Base-by-base conservation (phyloP, 2,797 vertebrate genomes). In the Ceyx erithaca region DNA sequence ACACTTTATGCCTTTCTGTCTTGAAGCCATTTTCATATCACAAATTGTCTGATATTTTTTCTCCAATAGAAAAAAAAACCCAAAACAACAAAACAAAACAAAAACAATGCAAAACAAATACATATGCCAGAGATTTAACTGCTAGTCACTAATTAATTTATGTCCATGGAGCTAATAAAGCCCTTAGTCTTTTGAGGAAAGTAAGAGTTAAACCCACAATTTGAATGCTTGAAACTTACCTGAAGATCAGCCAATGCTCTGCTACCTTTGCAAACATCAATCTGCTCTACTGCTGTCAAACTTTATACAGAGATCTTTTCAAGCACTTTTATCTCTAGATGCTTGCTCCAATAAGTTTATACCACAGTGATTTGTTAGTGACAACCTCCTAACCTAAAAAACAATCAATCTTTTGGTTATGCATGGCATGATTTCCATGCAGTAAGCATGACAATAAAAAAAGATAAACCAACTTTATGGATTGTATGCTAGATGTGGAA, bases 291-390 rank as follows among this genome's bases (percentile, higher is more conserved):
- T 61, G 28, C 26, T 76, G 31, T 49, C 87, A 63, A 63, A 48
- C 33, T 86, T 63, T 61, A 85, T 3, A 51, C 6, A 46, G 63
- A 84, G 43, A 75, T 83, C n/a, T 61, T 63, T 85, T 89, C 58
- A 69, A 90, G 25, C n/a, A 31, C 30, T 94, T 85, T 64, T 68
- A 62, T 86, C 72, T 88, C 48, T 76, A 55, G 70, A 43, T 57
- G 54, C 63, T 82, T 78, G 40, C 75, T 81, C 77, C 79, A 68
- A 80, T 78, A 93, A 89, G 66, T 91, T 87, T 89, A 51, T 67
- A 73, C 12, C 49, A 81, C 40, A 91, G 31, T 41, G 46, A 75
- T 92, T 88, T 93, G 28, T 80, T 70, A 93, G 71, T 55, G 40
- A 71, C 57, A 92, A 49, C 31, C 37, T 90, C 75, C 78, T 89